Evolutionary conservation across 2,113 vertebrate species (phyloP), one percentile per base, ranked within the genome.

Genomic region (Deroptyus accipitrinus): DNA sequence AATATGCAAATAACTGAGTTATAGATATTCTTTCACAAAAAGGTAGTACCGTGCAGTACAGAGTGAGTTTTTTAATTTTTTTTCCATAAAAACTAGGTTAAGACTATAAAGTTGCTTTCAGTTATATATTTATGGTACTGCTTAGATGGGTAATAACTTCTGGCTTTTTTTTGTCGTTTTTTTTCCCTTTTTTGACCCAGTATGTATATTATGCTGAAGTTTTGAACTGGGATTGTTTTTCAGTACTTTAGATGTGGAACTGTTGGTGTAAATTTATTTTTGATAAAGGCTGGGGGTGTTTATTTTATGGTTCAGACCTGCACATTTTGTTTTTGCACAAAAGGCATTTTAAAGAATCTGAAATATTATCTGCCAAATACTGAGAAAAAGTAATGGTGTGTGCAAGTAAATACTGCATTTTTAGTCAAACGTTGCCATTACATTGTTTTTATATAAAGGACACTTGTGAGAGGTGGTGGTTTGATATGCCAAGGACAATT

Each of bases 41-140:
- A 96, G 83, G 59, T 95, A 96, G 96, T 97, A 88, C 96, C 94
- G 94, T 97, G 96, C 93, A 97, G 97, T 97, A 96, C 55, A 0
- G 94, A 97, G 93, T 96, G 91, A 92, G 85, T 92, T 72, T 79
- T 84, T 94, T 66, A 59, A 23, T 55, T 83, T 18, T 52, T 77
- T 94, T 66, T 61, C 62, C 91, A 69, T 96, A 94, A 93, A 93
- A 96, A 97, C 70, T 97, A 97, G 97, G 59, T 97, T 96, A 92
- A 97, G 95, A 97, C 92, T 98, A 97, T 98, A 98, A 97, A 97
- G 86, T 97, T 98, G 97, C 97, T 98, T 98, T 97, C 93, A 95
- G 69, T 97, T 97, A 90, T 96, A 88, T 98, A 98, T 98, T 98
- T 98, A 98, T 98, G 98, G 98, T 98, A 98, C 98, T 98, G 95